Percentiles rank a stretch among this genome's conserved stretches.
Conservation (phyloP, 2,113 vertebrate genomes). For the Hepsetus odoe region DNA sequence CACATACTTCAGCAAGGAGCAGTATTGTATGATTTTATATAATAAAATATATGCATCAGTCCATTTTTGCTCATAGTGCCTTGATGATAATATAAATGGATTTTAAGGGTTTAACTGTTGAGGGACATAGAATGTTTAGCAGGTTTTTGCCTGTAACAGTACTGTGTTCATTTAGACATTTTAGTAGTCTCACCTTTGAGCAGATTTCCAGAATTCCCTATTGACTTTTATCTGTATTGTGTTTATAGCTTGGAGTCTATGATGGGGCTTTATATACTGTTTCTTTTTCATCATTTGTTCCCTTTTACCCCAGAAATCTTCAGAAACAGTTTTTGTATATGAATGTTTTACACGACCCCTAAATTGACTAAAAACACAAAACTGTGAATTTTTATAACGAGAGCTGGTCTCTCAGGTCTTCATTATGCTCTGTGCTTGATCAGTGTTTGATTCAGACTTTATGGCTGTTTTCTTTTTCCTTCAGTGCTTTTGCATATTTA, state of each 20-base stretch:
- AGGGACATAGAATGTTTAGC: background rate
- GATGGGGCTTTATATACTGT: background rate
- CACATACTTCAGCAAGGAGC: background rate
- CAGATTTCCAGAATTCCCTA: background rate
- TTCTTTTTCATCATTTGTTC: background rate
- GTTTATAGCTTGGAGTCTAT: background rate
- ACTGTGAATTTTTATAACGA: constrained; percentile 51
- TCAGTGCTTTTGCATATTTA: background rate
- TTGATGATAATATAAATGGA: background rate
- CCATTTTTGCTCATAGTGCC: background rate
- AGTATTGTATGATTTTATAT: background rate
- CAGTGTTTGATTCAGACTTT: background rate
- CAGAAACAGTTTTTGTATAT: background rate
- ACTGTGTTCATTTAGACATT: background rate
- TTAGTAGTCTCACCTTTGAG: background rate
- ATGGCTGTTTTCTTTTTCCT: background rate
- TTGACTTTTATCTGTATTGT: background rate
- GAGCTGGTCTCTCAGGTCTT: constrained; percentile 70
- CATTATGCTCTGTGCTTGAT: background rate
- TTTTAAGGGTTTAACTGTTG: background rate
- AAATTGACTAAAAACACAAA: background rate
- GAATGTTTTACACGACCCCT: background rate
- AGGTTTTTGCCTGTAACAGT: constrained; percentile 6
- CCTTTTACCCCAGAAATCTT: background rate
- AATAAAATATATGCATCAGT: background rate